Evolutionary conservation across 2,888 invertebrate species (phyloP).

Genomic region (Psylliodes chrysocephalus): DNA sequence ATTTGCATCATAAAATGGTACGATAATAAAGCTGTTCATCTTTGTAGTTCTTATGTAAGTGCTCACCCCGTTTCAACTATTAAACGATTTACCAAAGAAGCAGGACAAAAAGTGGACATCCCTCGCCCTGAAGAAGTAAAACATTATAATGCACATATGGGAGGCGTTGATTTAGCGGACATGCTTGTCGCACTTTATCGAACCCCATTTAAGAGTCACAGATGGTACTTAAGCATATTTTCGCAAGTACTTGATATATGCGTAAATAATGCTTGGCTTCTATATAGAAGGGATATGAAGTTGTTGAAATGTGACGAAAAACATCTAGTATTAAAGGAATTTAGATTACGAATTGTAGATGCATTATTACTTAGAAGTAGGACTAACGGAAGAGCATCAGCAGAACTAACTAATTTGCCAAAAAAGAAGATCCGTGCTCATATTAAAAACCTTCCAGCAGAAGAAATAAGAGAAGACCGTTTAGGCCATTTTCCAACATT

Average conservation of each 20-base stretch:
- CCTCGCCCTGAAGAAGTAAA: slow-evolving; percentile 14
- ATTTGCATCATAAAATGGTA: slow-evolving; percentile 26
- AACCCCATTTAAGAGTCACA: slow-evolving; percentile 18
- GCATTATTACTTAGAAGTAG: no score
- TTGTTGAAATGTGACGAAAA: no score
- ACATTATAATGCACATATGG: slow-evolving; percentile 22
- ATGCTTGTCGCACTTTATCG: slow-evolving; percentile 19
- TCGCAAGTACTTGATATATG: slow-evolving; percentile 30
- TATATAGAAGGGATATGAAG: no score
- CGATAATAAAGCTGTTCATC: slow-evolving; percentile 26
- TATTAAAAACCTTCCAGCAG: no score
- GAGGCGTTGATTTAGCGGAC: slow-evolving; percentile 17
- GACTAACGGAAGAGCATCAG: no score
- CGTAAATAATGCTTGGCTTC: no score
- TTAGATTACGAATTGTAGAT: no score
- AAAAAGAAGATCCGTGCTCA: no score
- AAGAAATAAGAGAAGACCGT: no score
- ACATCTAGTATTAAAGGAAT: no score
- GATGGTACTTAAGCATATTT: slow-evolving; percentile 26
- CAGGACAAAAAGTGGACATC: slow-evolving; percentile 4
- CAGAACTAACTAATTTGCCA: no score
- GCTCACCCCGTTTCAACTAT: slow-evolving; percentile 18
- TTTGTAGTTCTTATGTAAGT: slow-evolving; percentile 26
- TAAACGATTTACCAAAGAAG: slow-evolving; percentile 26
- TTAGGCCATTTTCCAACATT: no score